A percentile compares a stretch with the other conserved stretches of the same genome.
phyloP scores from a whole-genome alignment of 2,888 invertebrate genomes.

The Hydroisotoma schaefferi region DNA sequence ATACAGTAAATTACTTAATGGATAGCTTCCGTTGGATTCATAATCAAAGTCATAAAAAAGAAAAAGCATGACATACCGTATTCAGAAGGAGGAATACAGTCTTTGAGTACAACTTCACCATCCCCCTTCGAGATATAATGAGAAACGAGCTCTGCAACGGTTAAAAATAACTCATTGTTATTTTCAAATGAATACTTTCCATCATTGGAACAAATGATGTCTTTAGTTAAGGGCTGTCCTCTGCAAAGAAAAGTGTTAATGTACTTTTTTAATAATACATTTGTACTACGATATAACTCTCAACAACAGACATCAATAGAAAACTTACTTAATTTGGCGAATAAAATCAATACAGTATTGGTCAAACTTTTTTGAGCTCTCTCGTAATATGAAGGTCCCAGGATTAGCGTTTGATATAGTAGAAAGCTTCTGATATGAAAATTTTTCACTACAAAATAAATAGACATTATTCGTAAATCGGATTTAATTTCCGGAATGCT shows the following conservation, averaged over 20 bases:
- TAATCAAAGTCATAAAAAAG: constrained; percentile 22
- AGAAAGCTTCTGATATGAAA: constrained; percentile 77
- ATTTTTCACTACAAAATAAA: constrained; percentile 65
- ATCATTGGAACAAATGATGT: constrained; percentile 21
- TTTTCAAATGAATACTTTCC: constrained; percentile 35
- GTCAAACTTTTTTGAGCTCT: constrained; percentile 75
- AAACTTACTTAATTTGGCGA: constrained; percentile 64
- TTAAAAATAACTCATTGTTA: constrained; percentile 28
- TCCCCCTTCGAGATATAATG: constrained; percentile 58
- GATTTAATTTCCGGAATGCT: too few relatives aligned
- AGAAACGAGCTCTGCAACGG: constrained; percentile 62
- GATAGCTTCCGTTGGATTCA: not conserved
- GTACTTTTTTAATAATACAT: not conserved
- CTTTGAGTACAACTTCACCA: constrained; percentile 61
- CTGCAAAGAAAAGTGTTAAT: constrained; percentile 19
- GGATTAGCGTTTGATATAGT: constrained; percentile 70
- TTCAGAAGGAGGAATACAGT: constrained; percentile 81
- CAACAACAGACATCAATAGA: too few relatives aligned
- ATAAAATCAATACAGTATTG: constrained; percentile 79
- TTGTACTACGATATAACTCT: not conserved
- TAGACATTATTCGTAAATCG: not conserved
- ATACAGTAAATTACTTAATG: too few relatives aligned
- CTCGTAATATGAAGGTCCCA: constrained; percentile 76
- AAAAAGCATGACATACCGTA: constrained; percentile 62
- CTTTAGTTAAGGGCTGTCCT: constrained; percentile 35